phyloP scores from a whole-genome alignment of 2,113 vertebrate genomes.

The Ictidomys tridecemlineatus region DNA sequence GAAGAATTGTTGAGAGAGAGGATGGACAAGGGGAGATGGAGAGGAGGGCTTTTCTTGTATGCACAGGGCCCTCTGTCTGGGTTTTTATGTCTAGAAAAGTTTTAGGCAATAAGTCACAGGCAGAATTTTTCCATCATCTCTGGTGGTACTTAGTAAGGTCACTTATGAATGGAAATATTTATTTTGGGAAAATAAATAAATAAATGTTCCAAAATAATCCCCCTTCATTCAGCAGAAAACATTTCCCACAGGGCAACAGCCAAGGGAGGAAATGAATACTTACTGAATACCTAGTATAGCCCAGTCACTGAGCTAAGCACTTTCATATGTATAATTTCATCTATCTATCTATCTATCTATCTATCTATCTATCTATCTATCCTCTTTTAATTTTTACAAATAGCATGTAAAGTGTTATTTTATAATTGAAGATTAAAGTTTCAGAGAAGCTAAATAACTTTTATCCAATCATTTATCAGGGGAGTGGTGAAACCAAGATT shows the following conservation, averaged over 20 bases:
- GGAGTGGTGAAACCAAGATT: conserved; percentile 51
- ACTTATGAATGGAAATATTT: conserved; percentile 61
- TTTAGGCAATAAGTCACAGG: not conserved
- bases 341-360: not conserved
- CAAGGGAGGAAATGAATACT: conserved; percentile 5
- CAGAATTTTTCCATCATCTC: conserved; percentile 4
- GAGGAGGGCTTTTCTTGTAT: not conserved
- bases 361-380: too few relatives aligned
- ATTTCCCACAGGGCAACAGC: not conserved
- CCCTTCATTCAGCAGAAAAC: conserved; percentile 19
- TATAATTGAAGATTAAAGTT: conserved; percentile 38
- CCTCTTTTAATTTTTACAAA: conserved; percentile 52
- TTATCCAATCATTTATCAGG: not conserved
- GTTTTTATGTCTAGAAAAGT: not conserved
- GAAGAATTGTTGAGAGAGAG: not conserved
- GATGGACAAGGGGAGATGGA: not conserved
- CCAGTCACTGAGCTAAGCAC: not conserved
- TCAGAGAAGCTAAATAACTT: conserved; percentile 22
- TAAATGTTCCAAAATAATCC: conserved; percentile 23
- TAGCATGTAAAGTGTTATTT: not conserved
- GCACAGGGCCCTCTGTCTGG: not conserved
- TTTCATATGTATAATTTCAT: not conserved
- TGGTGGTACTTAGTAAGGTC: conserved; percentile 23
- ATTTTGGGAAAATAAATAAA: conserved; percentile 32
- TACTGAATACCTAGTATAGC: not conserved